Evolutionary conservation across 2,888 invertebrate genomes (phyloP), one percentile per base, ranked within the genome.

Genomic region (Acleris sparsana): DNA sequence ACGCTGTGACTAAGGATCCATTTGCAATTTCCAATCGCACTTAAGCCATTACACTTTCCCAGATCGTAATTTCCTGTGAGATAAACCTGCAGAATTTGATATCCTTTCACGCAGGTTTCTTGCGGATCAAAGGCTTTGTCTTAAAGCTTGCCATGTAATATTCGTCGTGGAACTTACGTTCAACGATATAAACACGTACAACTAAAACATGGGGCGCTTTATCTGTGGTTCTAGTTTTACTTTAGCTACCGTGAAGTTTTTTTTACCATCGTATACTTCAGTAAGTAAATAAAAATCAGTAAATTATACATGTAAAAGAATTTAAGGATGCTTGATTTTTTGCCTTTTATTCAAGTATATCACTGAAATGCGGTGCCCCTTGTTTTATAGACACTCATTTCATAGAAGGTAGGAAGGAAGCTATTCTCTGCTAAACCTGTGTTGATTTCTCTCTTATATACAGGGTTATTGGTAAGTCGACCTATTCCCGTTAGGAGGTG

Each of bases 31-130:
- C 65, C 44, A 61, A 44, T 53, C 48, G 55, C 49, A 51, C 55
- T 65, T 61, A 65, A 62, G 57, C 57, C 46, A 53, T 57, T 62
- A 62, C 56, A 62, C 51, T 66, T 66, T 66, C 52, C 39, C 61
- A 57, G 64, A 53, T 67, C 57, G 62, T 56, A 61, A 68, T 66
- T 68, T 70, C 70, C 66, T 70, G 65, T 66, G 62, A 65, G 57
- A 66, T 66, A 68, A 61, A 60, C 62, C 63, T 39, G 68, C 29
- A 52, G 52, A 66, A 68, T 70, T 68, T 49, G 65, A 68, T 68
- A 65, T 64, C 64, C 62, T 64, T 64, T 55, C 46, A 48, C 66
- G 65, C 56, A 67, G 61, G 61, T 59, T 44, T 55, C 46, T 68
- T 58, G 33, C 58, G 53, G 58, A 64, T 70, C 63, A 64, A 61